A percentile compares a stretch with the other conserved stretches of the same genome.
phyloP scores from a whole-genome alignment of 2,797 vertebrate species.

The Tragelaphus oryx region DNA sequence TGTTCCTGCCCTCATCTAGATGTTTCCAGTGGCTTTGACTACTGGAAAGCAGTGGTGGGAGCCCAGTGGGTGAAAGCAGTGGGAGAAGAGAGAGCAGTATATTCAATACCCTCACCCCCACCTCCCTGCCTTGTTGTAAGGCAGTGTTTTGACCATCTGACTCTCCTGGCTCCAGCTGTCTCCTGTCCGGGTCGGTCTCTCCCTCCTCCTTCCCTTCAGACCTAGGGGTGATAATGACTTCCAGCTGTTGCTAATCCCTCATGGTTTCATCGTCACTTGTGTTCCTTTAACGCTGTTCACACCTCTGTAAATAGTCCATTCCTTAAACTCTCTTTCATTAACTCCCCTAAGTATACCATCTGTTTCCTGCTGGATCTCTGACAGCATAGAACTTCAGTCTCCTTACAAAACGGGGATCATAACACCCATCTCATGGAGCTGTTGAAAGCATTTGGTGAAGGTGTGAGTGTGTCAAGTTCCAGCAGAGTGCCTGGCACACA shows the following conservation, averaged over 20 bases:
- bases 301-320: not conserved
- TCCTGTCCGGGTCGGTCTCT: not conserved
- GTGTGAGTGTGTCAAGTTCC: not conserved
- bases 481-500: not conserved
- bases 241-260: not conserved
- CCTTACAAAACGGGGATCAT: not conserved
- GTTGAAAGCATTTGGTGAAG: not conserved
- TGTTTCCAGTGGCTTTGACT: not conserved
- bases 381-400: not conserved
- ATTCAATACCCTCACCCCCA: accelerated
- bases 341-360: not conserved
- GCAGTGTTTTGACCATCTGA: not conserved
- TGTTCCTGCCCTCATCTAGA: not conserved
- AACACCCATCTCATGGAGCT: not conserved
- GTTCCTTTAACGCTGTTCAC: not conserved
- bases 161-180: not conserved
- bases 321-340: not conserved
- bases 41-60: not conserved
- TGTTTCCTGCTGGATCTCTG: slow-evolving; percentile 1
- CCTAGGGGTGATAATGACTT: not conserved
- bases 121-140: too few relatives aligned
- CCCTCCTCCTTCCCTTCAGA: not conserved
- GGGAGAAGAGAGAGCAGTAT: not conserved
- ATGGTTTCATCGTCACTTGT: not conserved
- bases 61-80: not conserved